Conservation (phyloP, 2,797 vertebrate species). For the Coracias cyanogaster region DNA sequence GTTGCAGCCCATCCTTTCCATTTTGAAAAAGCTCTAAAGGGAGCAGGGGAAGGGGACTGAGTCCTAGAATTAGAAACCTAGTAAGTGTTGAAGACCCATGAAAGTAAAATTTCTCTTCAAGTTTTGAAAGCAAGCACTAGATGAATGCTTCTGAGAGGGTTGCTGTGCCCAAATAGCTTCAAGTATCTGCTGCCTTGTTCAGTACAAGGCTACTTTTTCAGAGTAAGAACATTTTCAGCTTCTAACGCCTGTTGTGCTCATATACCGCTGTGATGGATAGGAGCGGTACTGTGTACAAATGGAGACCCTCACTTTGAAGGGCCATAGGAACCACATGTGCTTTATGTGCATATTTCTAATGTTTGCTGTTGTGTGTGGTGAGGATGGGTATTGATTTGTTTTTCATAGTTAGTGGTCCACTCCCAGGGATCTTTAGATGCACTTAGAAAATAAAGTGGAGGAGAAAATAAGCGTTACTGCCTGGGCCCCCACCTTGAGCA, state of each 20-base stretch:
- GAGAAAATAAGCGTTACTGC: not conserved
- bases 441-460: not conserved
- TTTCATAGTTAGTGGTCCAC: not conserved
- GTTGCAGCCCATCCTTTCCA: not conserved
- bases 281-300: not conserved
- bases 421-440: not conserved
- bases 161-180: not conserved
- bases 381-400: not conserved
- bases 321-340: not conserved
- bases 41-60: not conserved
- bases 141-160: not conserved
- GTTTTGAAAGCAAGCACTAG: not conserved
- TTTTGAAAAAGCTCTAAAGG: not conserved
- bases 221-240: not conserved
- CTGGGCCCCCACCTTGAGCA: not conserved
- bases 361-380: not conserved
- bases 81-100: not conserved
- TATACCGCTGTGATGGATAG: not conserved
- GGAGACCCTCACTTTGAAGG: not conserved
- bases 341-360: not conserved
- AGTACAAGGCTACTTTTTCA: not conserved
- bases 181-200: not conserved
- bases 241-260: not conserved
- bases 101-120: not conserved
- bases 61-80: not conserved